Evolutionary conservation across 30 jellyfish, hydroid and myxozoan species (phyloP).

Genomic region (Hydractinia symbiolongicarpus): DNA sequence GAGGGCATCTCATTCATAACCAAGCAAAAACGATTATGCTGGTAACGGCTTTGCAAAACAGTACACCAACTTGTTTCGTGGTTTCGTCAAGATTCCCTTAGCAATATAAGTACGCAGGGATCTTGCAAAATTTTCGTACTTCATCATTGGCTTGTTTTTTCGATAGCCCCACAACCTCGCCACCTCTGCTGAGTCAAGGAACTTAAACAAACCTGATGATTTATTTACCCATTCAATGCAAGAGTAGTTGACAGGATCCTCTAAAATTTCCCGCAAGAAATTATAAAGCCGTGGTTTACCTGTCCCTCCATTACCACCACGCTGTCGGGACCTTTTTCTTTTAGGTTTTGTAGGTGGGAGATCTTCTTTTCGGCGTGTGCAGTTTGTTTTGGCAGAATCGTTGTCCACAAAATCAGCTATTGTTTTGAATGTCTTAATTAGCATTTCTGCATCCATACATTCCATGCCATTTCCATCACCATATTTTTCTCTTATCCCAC

Average conservation of each 20-base stretch:
- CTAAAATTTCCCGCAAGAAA: conserved; percentile 54
- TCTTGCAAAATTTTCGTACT: conserved; percentile 87
- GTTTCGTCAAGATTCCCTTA: conserved; percentile 71
- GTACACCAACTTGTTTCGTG: conserved; percentile 83
- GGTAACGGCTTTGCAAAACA: conserved; percentile 50
- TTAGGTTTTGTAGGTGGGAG: conserved; percentile 1
- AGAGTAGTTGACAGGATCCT: conserved; percentile 43
- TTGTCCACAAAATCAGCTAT: conserved; percentile 3
- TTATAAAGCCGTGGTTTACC: conserved; percentile 70
- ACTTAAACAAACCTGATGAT: conserved; percentile 64
- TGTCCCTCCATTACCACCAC: not conserved
- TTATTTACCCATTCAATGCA: conserved; percentile 89
- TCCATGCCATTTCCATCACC: not conserved
- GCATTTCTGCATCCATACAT: conserved; percentile 10
- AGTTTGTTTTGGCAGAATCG: not conserved
- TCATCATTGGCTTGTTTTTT: conserved; percentile 85
- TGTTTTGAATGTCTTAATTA: conserved; percentile 1
- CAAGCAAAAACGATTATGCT: not conserved
- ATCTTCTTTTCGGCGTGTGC: no score
- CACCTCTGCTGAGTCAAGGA: conserved; percentile 65
- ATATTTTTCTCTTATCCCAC: not conserved
- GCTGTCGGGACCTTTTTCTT: not conserved
- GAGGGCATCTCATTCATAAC: no score
- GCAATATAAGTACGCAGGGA: conserved; percentile 91
- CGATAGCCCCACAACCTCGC: conserved; percentile 94